These are phyloP conservation scores for Apamea sordens DNA, from an alignment of 2,888 invertebrate genomes.

Conservation along the genomic window DNA sequence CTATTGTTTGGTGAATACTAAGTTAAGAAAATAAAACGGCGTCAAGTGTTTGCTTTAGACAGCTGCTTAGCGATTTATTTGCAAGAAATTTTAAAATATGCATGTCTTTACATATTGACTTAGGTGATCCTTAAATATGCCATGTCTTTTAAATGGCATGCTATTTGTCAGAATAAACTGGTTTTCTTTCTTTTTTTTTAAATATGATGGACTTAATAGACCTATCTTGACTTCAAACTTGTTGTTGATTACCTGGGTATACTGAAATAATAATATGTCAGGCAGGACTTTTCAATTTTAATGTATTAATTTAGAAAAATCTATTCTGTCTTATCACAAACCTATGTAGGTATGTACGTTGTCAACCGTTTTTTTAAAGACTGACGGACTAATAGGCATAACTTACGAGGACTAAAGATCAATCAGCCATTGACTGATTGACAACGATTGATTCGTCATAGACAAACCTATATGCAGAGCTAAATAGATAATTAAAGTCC, in stretches of 20 bases:
- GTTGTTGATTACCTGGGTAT: neutral
- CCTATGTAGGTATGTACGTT: no score
- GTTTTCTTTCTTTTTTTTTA: neutral
- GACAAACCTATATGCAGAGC: constrained; percentile 3
- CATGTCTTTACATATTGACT: constrained; percentile 42
- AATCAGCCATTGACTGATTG: constrained; percentile 13
- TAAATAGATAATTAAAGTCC: constrained; percentile 36
- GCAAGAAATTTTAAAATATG: constrained; percentile 43
- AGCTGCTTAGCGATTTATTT: constrained; percentile 25
- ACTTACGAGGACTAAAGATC: no score
- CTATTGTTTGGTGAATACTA: constrained; percentile 30
- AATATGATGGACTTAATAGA: neutral
- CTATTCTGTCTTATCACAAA: no score
- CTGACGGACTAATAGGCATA: neutral
- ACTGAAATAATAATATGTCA: neutral
- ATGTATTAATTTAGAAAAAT: no score
- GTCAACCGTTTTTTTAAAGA: no score
- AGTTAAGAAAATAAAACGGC: constrained; percentile 36
- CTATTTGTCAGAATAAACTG: constrained; percentile 11
- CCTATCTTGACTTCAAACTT: neutral
- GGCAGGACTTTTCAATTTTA: no score
- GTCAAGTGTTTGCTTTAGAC: constrained; percentile 26
- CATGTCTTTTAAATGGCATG: constrained; percentile 34
- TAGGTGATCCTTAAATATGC: constrained; percentile 29
- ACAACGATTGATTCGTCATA: neutral